phyloP scores from a whole-genome alignment of 1,140 invertebrate species.

The Leguminivora glycinivorella region DNA sequence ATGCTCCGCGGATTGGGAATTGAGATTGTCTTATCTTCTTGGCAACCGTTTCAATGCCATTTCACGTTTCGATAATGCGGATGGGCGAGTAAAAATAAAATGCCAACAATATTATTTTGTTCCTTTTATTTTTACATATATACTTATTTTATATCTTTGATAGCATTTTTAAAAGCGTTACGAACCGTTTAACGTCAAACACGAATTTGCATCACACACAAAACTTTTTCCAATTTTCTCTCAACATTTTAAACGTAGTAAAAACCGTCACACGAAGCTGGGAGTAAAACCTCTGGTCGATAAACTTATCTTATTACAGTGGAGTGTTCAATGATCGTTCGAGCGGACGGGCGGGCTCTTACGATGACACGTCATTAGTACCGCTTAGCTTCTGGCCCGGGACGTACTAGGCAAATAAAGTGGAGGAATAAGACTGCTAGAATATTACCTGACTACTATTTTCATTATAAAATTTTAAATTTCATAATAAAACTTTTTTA shows the following conservation, averaged over 20 bases:
- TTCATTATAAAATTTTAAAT: not conserved
- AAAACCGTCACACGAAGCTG: constrained; percentile 34
- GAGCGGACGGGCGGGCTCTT: constrained; percentile 36
- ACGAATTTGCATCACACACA: not conserved
- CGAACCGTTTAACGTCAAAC: not conserved
- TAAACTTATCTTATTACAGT: constrained; percentile 43
- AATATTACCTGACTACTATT: not conserved
- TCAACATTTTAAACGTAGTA: constrained; percentile 21
- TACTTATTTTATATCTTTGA: not conserved
- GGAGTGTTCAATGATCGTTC: constrained; percentile 36
- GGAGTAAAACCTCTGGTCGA: constrained; percentile 36
- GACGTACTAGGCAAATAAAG: constrained; percentile 28
- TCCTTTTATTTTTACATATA: not conserved
- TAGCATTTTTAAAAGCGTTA: not conserved
- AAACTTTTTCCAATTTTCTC: constrained; percentile 4
- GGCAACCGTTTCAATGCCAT: constrained; percentile 62
- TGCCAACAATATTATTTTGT: constrained; percentile 19
- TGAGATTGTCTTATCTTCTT: constrained; percentile 72
- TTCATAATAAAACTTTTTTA: not conserved
- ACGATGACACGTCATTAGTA: constrained; percentile 43
- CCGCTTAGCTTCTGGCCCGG: constrained; percentile 29
- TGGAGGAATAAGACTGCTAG: constrained; percentile 18
- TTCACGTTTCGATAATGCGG: constrained; percentile 60
- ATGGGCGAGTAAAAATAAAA: constrained; percentile 15
- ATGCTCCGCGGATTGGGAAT: constrained; percentile 65